Evolutionary conservation across 2,888 invertebrate genomes (phyloP), one percentile per base, ranked within the genome.

Genomic region (Hofmannophila pseudospretella): DNA sequence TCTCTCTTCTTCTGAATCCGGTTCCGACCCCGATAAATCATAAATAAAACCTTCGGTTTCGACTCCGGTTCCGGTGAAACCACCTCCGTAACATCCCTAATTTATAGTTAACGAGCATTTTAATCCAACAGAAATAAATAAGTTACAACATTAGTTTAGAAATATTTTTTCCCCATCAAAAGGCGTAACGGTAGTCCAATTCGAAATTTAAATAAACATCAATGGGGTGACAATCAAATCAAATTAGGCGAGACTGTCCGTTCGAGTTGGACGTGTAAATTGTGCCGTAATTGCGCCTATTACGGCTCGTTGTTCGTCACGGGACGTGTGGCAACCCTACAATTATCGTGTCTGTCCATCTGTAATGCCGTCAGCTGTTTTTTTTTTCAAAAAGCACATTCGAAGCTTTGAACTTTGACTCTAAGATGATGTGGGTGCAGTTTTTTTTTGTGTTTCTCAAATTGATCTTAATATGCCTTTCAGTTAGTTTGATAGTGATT

Each of bases 221-320:
- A 61, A 72, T 62, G 59, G 67, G 62, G 67, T 67, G 78, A 76
- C 77, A 74, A 79, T 73, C 67, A 72, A 74, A 77, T 76, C 67
- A 67, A 76, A 80, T 78, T 76, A 77, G 69, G 61, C 54, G 62
- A 63, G 62, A 69, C 74, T 61, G 70, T 64, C 63, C 52, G 66
- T 54, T 45, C 40, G 55, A 49, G 51, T 47, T 41, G 54, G 49
- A 62, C 62, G 68, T 67, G 70, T 71, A 71, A 75, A 79, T 69
- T 67, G 71, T 67, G 56, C 51, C 56, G 69, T 78, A 79, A 79
- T 79, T 77, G 65, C 58, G 47, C 48, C 69, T 62, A 72, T 72
- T 70, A 69, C 53, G 47, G 43, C 43, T 41, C 46, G 46, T 44
- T 51, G 54, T 50, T 54, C 48, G 58, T 49, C 48, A 32, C 31